Percentiles rank a stretch among this genome's conserved stretches.
These are phyloP conservation scores for Pterostichus niger DNA, from an alignment of 2,888 invertebrate species.

Conservation along the genomic window DNA sequence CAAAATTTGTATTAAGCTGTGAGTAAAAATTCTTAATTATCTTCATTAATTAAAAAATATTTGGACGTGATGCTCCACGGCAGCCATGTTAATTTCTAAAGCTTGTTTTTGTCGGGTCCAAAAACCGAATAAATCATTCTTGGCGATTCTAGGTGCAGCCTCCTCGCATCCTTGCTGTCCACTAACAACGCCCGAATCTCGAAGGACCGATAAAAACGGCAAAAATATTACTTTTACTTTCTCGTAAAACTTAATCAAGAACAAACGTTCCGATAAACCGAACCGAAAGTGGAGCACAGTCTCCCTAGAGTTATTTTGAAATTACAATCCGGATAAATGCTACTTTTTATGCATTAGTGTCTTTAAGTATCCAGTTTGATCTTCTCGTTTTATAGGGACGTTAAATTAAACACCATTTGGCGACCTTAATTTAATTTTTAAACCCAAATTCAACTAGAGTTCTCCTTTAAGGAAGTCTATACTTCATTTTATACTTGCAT, in stretches of 20 bases:
- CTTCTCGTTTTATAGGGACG: conserved; percentile 25
- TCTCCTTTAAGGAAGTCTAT: neutral
- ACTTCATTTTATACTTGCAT: conserved; percentile 21
- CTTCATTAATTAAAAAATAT: conserved; percentile 16
- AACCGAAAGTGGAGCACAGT: conserved; percentile 14
- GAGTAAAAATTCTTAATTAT: conserved; percentile 20
- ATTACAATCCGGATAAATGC: conserved; percentile 27
- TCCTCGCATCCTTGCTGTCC: conserved; percentile 29
- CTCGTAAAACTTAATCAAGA: conserved; percentile 56
- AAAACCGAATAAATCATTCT: neutral
- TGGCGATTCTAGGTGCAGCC: neutral
- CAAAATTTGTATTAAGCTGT: neutral
- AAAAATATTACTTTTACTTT: conserved; percentile 58
- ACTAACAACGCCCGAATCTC: conserved; percentile 23
- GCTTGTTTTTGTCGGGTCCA: neutral
- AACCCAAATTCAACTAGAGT: neutral
- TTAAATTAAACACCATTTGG: conserved; percentile 7
- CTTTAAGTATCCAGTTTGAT: conserved; percentile 19
- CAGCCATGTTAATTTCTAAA: conserved; percentile 31
- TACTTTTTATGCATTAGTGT: conserved; percentile 32
- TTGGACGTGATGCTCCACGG: neutral
- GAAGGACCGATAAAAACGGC: conserved; percentile 46
- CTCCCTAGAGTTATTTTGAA: conserved; percentile 14
- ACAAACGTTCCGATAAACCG: conserved; percentile 51
- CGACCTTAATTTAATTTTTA: conserved; percentile 31